A percentile compares a stretch with the other conserved stretches of the same genome.
These are phyloP conservation scores for Brachionus asplanchnoidis DNA, from an alignment of 1,140 invertebrate species.

Conservation along the genomic window DNA sequence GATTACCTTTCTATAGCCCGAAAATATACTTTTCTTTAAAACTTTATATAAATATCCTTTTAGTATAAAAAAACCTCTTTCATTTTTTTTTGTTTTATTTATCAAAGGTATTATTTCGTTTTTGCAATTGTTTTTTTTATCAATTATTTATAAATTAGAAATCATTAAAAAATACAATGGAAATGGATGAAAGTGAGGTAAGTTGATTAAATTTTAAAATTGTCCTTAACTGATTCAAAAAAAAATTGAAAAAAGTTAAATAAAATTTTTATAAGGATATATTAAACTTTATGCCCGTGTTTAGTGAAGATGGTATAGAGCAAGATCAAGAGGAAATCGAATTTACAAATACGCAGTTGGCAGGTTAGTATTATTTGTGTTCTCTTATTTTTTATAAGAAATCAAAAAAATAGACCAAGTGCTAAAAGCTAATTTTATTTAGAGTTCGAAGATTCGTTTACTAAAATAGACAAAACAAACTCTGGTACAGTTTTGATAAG, in stretches of 20 bases:
- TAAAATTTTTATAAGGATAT: conserved; percentile 5
- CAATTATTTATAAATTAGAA: not conserved
- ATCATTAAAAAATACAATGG: not conserved
- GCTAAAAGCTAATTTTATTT: not conserved
- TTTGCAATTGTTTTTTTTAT: not conserved
- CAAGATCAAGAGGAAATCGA: not conserved
- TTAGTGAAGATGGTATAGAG: not conserved
- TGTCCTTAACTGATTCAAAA: too few species aligned
- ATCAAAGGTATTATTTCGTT: not conserved
- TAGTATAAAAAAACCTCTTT: not conserved
- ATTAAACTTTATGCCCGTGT: not conserved
- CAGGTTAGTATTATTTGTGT: not conserved
- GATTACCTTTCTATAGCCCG: not conserved
- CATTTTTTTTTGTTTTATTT: not conserved
- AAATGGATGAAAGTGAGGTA: not conserved
- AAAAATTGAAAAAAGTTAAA: too few species aligned
- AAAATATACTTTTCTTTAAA: not conserved
- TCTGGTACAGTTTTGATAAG: not conserved
- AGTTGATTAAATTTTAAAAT: not conserved
- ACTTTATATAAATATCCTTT: not conserved
- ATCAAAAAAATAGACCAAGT: too few species aligned
- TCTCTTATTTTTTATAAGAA: not conserved
- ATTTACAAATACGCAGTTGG: not conserved
- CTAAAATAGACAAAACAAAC: conserved; percentile 31
- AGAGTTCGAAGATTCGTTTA: conserved; percentile 18